phyloP scores from a whole-genome alignment of 2,113 vertebrate species.

The Poecilia latipinna region DNA sequence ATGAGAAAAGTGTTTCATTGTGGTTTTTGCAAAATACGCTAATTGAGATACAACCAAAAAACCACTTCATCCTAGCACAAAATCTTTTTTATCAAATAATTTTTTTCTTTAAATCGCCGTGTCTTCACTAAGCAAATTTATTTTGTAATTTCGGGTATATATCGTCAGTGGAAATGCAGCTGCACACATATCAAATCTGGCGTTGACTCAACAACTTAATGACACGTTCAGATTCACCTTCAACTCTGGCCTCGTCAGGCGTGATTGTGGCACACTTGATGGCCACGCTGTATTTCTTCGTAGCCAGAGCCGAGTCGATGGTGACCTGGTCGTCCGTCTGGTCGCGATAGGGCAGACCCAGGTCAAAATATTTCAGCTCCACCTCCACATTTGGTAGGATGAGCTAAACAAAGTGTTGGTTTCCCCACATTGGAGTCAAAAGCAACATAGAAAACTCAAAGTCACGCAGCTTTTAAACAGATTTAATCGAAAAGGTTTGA shows the following conservation, averaged over 20 bases:
- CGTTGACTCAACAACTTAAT: no score
- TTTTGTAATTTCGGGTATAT: no score
- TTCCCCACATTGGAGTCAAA: neutral
- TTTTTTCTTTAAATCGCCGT: no score
- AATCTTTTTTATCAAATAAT: no score
- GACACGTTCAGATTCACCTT: constrained; percentile 79
- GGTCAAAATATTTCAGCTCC: constrained; percentile 93
- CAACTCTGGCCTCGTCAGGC: constrained; percentile 90
- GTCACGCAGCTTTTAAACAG: neutral
- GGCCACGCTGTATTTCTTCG: constrained; percentile 90
- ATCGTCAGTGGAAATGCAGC: no score
- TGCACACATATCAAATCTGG: no score
- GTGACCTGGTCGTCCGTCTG: constrained; percentile 94
- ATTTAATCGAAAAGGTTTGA: neutral
- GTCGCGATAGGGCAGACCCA: constrained; percentile 92
- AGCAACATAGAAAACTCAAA: neutral
- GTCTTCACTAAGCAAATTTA: no score
- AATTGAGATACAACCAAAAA: no score
- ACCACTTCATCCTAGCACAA: no score
- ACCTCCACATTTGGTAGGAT: constrained; percentile 91
- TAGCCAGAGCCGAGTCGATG: constrained; percentile 93
- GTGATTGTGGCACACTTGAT: constrained; percentile 98
- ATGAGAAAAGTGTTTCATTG: no score
- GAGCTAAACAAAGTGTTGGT: constrained; percentile 76
- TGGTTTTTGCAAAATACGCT: no score